phyloP scores from a whole-genome alignment of 2,113 vertebrate genomes.

The Ahaetulla prasina region DNA sequence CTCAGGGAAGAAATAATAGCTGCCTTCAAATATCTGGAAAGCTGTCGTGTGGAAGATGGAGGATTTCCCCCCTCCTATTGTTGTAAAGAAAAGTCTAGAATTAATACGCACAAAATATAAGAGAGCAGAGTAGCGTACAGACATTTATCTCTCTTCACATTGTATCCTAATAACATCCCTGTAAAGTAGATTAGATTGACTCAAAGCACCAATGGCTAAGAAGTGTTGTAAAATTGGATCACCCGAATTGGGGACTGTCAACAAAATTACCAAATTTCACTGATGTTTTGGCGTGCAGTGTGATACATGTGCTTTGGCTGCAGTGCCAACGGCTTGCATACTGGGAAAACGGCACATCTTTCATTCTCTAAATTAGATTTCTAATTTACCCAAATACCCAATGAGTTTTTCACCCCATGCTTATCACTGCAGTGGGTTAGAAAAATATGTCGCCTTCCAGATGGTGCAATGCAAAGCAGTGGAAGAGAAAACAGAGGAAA shows the following conservation, averaged over 20 bases:
- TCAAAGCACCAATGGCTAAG: neutral
- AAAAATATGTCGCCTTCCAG: neutral
- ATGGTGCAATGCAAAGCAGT: neutral
- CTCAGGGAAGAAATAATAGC: neutral
- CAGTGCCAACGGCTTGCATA: neutral
- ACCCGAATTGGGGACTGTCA: neutral
- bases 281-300: neutral
- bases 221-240: neutral
- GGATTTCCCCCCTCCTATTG: neutral
- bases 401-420: neutral
- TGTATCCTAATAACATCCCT: neutral
- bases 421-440: neutral
- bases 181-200: neutral
- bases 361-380: neutral
- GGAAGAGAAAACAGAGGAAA: neutral
- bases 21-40: neutral
- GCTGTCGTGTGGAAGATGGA: neutral
- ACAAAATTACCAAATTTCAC: neutral
- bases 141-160: neutral
- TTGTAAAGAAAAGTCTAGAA: neutral
- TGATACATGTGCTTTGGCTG: neutral
- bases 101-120: neutral
- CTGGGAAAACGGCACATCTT: neutral
- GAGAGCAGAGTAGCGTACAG: neutral
- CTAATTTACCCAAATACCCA: neutral